Evolutionary conservation across 2,113 vertebrate genomes (phyloP), one percentile per base, ranked within the genome.

Genomic region (Proterorhinus semilunaris): DNA sequence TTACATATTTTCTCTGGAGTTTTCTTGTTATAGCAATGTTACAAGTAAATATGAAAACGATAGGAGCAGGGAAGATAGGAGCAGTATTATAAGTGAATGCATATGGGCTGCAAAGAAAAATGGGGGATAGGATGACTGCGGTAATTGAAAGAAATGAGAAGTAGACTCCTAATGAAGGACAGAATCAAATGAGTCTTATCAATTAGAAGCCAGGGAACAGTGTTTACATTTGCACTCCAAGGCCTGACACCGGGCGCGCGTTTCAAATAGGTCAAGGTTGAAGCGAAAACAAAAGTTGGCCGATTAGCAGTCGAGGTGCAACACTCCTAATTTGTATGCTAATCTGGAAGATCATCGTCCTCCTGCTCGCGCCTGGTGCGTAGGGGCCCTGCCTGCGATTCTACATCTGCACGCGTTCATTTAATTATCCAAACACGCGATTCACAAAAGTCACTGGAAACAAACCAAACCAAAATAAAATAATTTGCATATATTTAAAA

Each of bases 371-470:
- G 53, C 53, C 53, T 21, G 76, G 74, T 77, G 79, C 78, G 55
- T 58, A 58, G 79, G 79, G 80, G 79, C 83, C 66, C 70, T 68
- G 84, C 68, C 81, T 78, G 84, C 83, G 62, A 88, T 89, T 90
- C 86, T 78, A 88, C 85, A 87, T 91, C 85, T 89, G 89, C 87
- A 88, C 86, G 85, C 80, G 87, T 82, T 87, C 85, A 86, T 88
- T 92, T 90, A 90, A 89, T 92, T 90, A 91, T 91, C 83, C 88
- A 91, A 90, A 89, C 90, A 92, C 90, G 90, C 87, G 87, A 90
- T 90, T 91, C 88, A 90, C 83, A 89, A 91, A 90, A 91, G 88
- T 91, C 86, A 87, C 83, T 86, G 86, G 86, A 90, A 91, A 88
- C 89, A 84, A 90, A 88, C 88, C 85, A 91, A 89, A 90, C 89